phyloP scores from a whole-genome alignment of 2,888 invertebrate species.

The Lasioglossum villosulum region DNA sequence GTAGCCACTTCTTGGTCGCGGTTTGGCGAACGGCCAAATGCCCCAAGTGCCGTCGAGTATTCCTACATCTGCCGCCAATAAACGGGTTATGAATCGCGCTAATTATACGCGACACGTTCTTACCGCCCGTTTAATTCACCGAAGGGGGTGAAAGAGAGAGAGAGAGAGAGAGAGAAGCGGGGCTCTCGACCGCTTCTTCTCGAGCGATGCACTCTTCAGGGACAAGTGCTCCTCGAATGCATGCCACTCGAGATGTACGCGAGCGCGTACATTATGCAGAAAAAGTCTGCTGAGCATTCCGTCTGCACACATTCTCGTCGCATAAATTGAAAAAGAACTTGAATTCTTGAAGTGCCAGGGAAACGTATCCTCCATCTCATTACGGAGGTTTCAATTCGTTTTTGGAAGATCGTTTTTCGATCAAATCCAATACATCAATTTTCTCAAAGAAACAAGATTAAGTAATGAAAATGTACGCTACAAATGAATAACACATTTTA shows the following conservation, averaged over 20 bases:
- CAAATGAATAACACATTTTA: no score
- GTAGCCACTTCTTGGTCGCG: background rate
- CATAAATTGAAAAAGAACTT: background rate
- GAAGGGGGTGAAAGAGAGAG: background rate
- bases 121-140: slow-evolving; percentile 25
- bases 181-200: slow-evolving; percentile 1
- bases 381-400: background rate
- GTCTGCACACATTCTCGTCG: background rate
- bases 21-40: slow-evolving; percentile 59
- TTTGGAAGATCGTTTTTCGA: background rate
- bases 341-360: background rate
- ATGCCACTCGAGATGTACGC: background rate
- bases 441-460: no score
- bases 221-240: slow-evolving; percentile 3
- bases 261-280: background rate
- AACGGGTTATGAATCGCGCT: slow-evolving; percentile 58
- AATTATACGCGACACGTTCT: slow-evolving; percentile 52
- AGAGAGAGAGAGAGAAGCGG: background rate
- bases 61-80: slow-evolving; percentile 63
- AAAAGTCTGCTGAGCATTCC: background rate
- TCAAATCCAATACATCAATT: no score
- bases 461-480: no score
- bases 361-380: no score
- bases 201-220: slow-evolving; percentile 7
- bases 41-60: slow-evolving; percentile 46